These are phyloP conservation scores for Gobius niger DNA, from an alignment of 2,113 vertebrate species.

Conservation along the genomic window DNA sequence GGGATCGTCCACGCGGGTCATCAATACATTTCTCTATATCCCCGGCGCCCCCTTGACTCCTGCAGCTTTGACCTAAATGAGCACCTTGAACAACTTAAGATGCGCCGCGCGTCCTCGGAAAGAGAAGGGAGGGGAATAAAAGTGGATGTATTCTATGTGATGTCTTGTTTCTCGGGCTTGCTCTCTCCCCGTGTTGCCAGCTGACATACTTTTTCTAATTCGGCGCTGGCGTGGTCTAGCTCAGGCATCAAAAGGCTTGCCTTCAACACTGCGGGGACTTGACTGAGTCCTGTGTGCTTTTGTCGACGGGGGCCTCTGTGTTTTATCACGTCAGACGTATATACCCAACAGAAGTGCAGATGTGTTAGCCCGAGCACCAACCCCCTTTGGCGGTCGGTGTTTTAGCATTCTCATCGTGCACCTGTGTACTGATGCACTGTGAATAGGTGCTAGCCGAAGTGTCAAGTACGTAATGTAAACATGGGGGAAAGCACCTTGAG, in stretches of 20 bases:
- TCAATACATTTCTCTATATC: not conserved
- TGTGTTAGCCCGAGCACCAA: conserved; percentile 36
- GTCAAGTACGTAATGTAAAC: too few species aligned
- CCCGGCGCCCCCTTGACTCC: not conserved
- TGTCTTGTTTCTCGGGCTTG: conserved; percentile 48
- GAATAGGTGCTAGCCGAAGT: not conserved
- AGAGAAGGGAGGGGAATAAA: conserved; percentile 23
- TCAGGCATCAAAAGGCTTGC: conserved; percentile 64
- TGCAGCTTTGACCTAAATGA: conserved; percentile 44
- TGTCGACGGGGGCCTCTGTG: conserved; percentile 60
- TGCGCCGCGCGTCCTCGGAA: conserved; percentile 5
- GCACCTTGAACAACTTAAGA: conserved; percentile 11
- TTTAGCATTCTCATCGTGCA: conserved; percentile 21
- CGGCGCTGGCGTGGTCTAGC: conserved; percentile 51
- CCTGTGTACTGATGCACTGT: not conserved
- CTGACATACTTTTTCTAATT: conserved; percentile 75
- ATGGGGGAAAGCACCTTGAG: too few species aligned
- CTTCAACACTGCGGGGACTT: conserved; percentile 59
- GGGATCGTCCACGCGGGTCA: not conserved
- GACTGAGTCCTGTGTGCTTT: conserved; percentile 51
- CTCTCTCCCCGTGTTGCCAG: conserved; percentile 53
- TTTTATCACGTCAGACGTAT: conserved; percentile 49
- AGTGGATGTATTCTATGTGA: conserved; percentile 72
- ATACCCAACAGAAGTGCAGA: conserved; percentile 44
- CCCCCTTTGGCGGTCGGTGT: conserved; percentile 2